Evolutionary conservation across 2,888 invertebrate species (phyloP).

Genomic region (Labia minor): DNA sequence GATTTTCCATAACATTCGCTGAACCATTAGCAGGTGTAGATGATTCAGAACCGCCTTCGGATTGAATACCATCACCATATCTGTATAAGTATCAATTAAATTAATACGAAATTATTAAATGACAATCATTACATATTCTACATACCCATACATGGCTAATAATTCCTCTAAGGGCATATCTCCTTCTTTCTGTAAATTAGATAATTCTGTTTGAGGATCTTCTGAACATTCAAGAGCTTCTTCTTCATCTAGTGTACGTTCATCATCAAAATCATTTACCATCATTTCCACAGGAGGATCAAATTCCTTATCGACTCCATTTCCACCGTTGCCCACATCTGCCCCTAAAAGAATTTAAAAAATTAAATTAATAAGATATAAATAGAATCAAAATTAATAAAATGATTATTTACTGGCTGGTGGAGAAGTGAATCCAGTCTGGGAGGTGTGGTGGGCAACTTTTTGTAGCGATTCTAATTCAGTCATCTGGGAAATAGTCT

Average conservation of each 20-base stretch:
- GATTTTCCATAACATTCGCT: neutral
- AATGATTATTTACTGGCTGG: slow-evolving; percentile 16
- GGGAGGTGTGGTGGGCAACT: slow-evolving; percentile 18
- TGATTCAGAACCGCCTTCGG: neutral
- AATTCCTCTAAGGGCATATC: slow-evolving; percentile 94
- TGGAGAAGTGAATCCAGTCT: slow-evolving; percentile 16
- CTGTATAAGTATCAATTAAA: neutral
- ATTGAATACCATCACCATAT: neutral
- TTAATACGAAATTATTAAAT: no score
- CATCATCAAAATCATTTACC: slow-evolving; percentile 96
- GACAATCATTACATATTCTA: slow-evolving; percentile 28
- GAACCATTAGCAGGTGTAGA: neutral
- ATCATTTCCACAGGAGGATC: slow-evolving; percentile 93
- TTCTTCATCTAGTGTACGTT: slow-evolving; percentile 91
- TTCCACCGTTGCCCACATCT: slow-evolving; percentile 14
- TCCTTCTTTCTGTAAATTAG: slow-evolving; percentile 78
- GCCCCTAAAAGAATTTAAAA: slow-evolving; percentile 14
- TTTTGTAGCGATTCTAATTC: slow-evolving; percentile 19
- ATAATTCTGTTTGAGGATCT: slow-evolving; percentile 80
- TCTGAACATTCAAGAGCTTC: slow-evolving; percentile 86
- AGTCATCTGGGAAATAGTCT: slow-evolving; percentile 20
- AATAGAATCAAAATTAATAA: neutral
- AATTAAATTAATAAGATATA: neutral
- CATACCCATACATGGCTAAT: slow-evolving; percentile 77
- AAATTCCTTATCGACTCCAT: slow-evolving; percentile 44